Evolutionary conservation across 35 echinoderm and acorn worm species (phyloP).

Genomic region (Eucidaris tribuloides): DNA sequence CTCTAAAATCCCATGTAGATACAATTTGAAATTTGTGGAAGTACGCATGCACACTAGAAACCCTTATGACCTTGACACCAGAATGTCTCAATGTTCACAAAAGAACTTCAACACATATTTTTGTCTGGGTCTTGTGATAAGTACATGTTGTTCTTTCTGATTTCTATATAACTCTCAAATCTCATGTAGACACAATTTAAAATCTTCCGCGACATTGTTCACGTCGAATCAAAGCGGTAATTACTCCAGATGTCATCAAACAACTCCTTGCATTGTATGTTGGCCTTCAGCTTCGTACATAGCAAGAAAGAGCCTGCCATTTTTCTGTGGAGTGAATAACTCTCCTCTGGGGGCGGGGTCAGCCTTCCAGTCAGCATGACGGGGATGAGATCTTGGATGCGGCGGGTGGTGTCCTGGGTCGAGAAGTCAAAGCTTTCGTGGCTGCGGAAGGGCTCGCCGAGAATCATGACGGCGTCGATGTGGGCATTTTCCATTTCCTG

Average conservation of each 20-base stretch:
- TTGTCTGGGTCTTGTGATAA: too few species aligned
- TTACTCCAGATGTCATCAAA: conserved; percentile 78
- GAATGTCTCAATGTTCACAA: too few species aligned
- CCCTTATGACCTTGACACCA: too few species aligned
- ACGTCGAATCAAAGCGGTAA: conserved; percentile 62
- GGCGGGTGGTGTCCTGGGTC: conserved; percentile 73
- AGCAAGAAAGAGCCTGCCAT: conserved; percentile 93
- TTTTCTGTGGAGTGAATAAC: conserved; percentile 91
- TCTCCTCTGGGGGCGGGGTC: conserved; percentile 90
- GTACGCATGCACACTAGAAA: too few species aligned
- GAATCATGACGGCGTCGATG: conserved; percentile 94
- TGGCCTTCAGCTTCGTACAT: conserved; percentile 82
- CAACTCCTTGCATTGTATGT: conserved; percentile 77
- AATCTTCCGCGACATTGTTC: too few species aligned
- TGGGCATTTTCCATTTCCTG: conserved; percentile 91
- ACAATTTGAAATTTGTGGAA: too few species aligned
- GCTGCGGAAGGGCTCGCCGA: conserved; percentile 70
- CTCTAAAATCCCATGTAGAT: too few species aligned
- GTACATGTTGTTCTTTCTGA: too few species aligned
- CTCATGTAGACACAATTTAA: too few species aligned
- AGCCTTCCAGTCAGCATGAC: conserved; percentile 77
- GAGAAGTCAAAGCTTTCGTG: conserved; percentile 75
- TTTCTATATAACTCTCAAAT: too few species aligned
- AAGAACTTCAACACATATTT: too few species aligned
- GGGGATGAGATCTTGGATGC: conserved; percentile 83